Percentiles rank a stretch among this genome's conserved stretches.
Conservation (phyloP, 2,888 invertebrate species). For the Cataglyphis rosenhaueri region DNA sequence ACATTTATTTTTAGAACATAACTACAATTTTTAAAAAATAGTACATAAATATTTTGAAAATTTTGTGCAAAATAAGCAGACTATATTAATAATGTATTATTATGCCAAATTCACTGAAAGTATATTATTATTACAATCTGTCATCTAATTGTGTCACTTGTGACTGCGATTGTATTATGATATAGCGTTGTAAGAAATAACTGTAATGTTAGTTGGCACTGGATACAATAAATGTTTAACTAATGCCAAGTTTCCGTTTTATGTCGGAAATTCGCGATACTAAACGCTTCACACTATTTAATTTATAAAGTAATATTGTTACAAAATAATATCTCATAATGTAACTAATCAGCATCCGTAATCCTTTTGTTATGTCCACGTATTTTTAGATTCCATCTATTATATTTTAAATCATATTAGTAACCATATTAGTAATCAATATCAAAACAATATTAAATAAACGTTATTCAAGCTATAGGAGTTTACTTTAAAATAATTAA, state of each 20-base stretch:
- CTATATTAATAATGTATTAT: slow-evolving; percentile 18
- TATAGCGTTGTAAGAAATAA: slow-evolving; percentile 27
- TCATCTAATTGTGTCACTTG: slow-evolving; percentile 24
- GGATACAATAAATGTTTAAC: slow-evolving; percentile 11
- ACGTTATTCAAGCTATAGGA: not conserved
- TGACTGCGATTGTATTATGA: slow-evolving; percentile 10
- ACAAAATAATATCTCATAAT: slow-evolving; percentile 7
- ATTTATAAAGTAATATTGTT: not conserved
- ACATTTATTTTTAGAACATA: not conserved
- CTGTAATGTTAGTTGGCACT: slow-evolving; percentile 29
- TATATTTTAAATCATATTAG: slow-evolving; percentile 9
- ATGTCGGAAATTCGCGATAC: slow-evolving; percentile 7
- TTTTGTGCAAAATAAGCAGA: not conserved
- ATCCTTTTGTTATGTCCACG: not conserved
- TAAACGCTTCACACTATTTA: not conserved
- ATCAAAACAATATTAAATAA: slow-evolving; percentile 4
- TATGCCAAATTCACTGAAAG: not conserved
- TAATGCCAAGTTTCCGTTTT: slow-evolving; percentile 30
- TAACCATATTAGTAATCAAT: not conserved
- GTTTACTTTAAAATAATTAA: not conserved
- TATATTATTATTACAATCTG: slow-evolving; percentile 25
- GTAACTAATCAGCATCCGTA: not conserved
- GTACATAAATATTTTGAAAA: not conserved
- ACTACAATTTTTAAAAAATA: not conserved
- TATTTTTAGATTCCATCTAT: not conserved